Evolutionary conservation across 2,113 vertebrate species (phyloP).

Genomic region (Cephalopterus ornatus): DNA sequence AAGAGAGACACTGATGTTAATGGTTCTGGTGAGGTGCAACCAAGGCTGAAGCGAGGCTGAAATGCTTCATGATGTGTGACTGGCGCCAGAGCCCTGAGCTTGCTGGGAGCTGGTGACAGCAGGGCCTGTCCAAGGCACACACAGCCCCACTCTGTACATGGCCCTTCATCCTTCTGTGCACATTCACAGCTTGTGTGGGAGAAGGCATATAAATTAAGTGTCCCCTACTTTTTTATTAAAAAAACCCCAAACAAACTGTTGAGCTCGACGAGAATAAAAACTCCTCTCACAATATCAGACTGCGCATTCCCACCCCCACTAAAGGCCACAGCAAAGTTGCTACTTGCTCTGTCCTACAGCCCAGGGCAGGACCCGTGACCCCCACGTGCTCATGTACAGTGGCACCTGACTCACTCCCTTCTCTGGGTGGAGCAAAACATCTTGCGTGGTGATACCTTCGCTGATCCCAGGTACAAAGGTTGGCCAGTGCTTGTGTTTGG

Average conservation of each 20-base stretch:
- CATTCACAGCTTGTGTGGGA: rapidly evolving
- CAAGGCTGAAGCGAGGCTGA: not conserved
- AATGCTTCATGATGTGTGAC: not conserved
- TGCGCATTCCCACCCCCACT: rapidly evolving
- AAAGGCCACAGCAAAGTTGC: not conserved
- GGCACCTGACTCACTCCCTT: rapidly evolving
- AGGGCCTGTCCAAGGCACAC: rapidly evolving
- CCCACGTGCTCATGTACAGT: rapidly evolving
- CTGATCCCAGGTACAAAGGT: not conserved
- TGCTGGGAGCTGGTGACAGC: rapidly evolving
- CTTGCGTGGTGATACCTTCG: rapidly evolving
- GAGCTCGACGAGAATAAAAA: not conserved
- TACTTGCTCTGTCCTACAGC: rapidly evolving
- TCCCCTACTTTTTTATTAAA: not conserved
- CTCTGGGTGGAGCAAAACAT: not conserved
- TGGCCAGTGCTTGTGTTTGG: not conserved
- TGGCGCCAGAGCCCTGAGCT: not conserved
- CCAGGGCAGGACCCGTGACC: not conserved
- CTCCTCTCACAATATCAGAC: rapidly evolving
- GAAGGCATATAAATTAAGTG: not conserved
- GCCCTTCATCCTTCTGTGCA: rapidly evolving
- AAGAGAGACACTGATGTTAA: rapidly evolving
- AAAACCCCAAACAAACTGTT: not conserved
- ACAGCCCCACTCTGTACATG: rapidly evolving
- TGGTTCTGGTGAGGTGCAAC: not conserved